Conservation (phyloP, 1,140 invertebrate species). For the Ctenoplectra terminalis region DNA sequence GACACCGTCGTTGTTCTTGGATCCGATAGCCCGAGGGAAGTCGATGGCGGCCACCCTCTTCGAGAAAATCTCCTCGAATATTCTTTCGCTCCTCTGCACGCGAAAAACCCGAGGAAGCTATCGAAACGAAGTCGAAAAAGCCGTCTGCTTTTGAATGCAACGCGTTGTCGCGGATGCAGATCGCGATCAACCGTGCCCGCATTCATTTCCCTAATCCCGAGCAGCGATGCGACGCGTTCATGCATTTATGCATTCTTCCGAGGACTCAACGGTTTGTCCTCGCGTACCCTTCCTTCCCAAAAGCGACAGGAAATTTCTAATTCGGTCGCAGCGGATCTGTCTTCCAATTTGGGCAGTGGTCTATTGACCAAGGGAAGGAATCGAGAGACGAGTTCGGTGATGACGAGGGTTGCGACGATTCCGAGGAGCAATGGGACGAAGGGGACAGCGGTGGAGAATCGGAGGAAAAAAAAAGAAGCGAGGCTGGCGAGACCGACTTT, state of each 20-base stretch:
- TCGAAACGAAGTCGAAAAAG: not conserved
- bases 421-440: not conserved
- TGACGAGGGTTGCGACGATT: not conserved
- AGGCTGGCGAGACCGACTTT: conserved; percentile 57
- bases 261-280: too few relatives aligned
- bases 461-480: conserved; percentile 19
- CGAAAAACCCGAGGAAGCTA: not conserved
- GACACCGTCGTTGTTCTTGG: conserved; percentile 13
- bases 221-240: not conserved
- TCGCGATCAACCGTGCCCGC: not conserved
- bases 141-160: too few relatives aligned
- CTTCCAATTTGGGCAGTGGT: too few relatives aligned
- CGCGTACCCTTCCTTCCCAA: not conserved
- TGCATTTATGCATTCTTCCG: conserved; percentile 19
- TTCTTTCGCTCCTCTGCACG: not conserved
- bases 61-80: not conserved
- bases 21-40: not conserved
- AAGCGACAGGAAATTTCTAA: not conserved
- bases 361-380: not conserved
- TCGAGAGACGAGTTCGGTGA: not conserved
- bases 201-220: conserved; percentile 19
- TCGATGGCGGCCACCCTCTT: not conserved
- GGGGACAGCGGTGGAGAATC: not conserved
- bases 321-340: not conserved
- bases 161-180: conserved; percentile 8